phyloP scores from a whole-genome alignment of 2,113 vertebrate genomes.

The Microcebus griseorufus region DNA sequence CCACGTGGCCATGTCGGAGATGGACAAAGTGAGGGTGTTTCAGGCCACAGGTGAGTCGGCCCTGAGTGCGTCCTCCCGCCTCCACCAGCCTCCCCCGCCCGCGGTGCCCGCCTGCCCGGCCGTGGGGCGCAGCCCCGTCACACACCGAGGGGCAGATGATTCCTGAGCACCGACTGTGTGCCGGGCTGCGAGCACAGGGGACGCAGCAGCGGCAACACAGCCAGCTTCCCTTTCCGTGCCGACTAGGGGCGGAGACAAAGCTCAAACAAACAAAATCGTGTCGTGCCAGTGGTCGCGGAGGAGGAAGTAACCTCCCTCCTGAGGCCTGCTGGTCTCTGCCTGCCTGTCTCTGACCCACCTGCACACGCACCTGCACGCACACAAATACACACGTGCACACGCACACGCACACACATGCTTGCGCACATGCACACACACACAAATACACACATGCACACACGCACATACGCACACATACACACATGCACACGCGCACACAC shows the following conservation, averaged over 20 bases:
- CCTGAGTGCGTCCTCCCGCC: too few species aligned
- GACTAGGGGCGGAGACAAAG: background rate
- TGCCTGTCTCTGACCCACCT: background rate
- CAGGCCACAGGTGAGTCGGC: conserved; percentile 68
- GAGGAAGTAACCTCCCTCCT: background rate
- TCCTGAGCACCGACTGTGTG: background rate
- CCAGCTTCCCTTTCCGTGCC: accelerated
- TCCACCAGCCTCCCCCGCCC: background rate
- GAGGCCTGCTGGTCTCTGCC: too few species aligned
- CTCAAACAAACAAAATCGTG: accelerated
- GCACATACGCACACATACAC: too few species aligned
- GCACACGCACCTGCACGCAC: background rate
- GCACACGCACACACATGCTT: background rate
- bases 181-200: background rate
- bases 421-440: background rate
- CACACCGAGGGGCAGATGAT: accelerated
- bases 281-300: background rate
- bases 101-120: background rate
- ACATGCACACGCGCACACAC: background rate
- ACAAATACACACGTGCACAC: background rate
- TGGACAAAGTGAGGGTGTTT: conserved; percentile 90
- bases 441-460: background rate
- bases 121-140: background rate
- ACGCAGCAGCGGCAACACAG: background rate
- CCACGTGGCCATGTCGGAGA: conserved; percentile 86